Evolutionary conservation across 2,113 vertebrate species (phyloP).

Genomic region (Etheostoma cragini): DNA sequence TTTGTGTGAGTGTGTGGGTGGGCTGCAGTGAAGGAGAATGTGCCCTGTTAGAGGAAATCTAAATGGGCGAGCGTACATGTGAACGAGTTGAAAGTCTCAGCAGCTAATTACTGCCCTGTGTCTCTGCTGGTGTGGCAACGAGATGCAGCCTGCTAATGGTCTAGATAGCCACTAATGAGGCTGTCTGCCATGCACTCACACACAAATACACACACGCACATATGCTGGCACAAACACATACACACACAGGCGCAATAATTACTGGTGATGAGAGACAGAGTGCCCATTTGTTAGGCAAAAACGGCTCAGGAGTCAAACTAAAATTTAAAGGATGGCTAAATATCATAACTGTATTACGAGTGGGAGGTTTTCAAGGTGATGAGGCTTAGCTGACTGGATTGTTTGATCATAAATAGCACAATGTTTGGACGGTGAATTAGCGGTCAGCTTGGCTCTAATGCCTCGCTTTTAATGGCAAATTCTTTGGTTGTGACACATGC

Average conservation of each 20-base stretch:
- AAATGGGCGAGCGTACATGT: constrained; percentile 41
- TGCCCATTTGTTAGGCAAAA: constrained; percentile 59
- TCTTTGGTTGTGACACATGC: background rate
- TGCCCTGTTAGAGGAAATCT: constrained; percentile 36
- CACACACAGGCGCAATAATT: constrained; percentile 62
- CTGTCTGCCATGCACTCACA: constrained; percentile 40
- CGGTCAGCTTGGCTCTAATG: background rate
- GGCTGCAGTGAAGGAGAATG: constrained; percentile 21
- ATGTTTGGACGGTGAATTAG: background rate
- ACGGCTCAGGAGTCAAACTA: constrained; percentile 44
- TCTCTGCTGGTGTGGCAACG: constrained; percentile 44
- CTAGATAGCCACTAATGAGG: constrained; percentile 73
- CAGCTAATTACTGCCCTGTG: constrained; percentile 66
- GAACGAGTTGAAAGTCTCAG: constrained; percentile 53
- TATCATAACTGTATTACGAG: constrained; percentile 46
- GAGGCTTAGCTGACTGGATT: constrained; percentile 51
- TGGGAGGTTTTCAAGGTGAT: constrained; percentile 31
- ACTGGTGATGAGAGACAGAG: constrained; percentile 62
- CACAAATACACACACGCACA: background rate
- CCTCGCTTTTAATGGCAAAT: background rate
- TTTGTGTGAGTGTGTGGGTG: constrained; percentile 41
- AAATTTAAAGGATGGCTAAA: constrained; percentile 59
- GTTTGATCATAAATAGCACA: constrained; percentile 40
- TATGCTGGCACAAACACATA: constrained; percentile 10
- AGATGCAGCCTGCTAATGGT: constrained; percentile 69